phyloP scores from a whole-genome alignment of 53 echinoderm and acorn worm genomes.

The Luidia sarsii region DNA sequence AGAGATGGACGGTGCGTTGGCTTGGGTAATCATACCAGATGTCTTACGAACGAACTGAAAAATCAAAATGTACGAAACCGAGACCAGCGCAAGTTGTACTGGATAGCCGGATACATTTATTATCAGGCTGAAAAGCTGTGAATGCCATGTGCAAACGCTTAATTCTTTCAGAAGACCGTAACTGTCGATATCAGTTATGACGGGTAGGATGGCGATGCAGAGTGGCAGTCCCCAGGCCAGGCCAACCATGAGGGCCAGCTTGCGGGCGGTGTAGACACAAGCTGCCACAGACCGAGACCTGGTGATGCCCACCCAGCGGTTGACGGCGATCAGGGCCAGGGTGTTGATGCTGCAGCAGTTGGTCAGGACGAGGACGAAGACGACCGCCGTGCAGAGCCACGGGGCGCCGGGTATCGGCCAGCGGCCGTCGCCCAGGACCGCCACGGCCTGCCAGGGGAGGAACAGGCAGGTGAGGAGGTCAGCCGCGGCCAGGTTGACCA shows the following conservation, averaged over 20 bases:
- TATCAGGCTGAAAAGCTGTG: constrained; percentile 2
- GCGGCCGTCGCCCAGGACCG: constrained; percentile 21
- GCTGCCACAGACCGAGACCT: constrained; percentile 34
- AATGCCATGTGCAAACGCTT: constrained; percentile 23
- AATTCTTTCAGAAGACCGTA: constrained; percentile 38
- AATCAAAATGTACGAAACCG: background rate
- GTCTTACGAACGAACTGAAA: constrained; percentile 14
- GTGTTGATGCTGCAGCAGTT: constrained; percentile 47
- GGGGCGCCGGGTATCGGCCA: constrained; percentile 28
- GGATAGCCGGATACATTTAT: constrained; percentile 4
- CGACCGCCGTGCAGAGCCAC: constrained; percentile 51
- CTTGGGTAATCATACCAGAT: constrained; percentile 2
- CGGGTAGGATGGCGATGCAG: constrained; percentile 38
- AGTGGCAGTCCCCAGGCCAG: constrained; percentile 54
- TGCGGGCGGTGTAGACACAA: constrained; percentile 53
- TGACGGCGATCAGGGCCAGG: constrained; percentile 58
- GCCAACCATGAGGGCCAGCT: constrained; percentile 53
- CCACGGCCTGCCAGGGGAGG: constrained; percentile 49
- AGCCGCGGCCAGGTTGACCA: constrained; percentile 45
- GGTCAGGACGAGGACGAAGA: constrained; percentile 35
- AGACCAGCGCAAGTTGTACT: constrained; percentile 1
- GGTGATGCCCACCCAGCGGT: constrained; percentile 58
- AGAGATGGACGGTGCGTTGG: constrained; percentile 24
- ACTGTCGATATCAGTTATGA: constrained; percentile 29
- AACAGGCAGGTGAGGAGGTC: constrained; percentile 48